Evolutionary conservation across 2,888 invertebrate species (phyloP).

Genomic region (Dicyrtoma fusca): DNA sequence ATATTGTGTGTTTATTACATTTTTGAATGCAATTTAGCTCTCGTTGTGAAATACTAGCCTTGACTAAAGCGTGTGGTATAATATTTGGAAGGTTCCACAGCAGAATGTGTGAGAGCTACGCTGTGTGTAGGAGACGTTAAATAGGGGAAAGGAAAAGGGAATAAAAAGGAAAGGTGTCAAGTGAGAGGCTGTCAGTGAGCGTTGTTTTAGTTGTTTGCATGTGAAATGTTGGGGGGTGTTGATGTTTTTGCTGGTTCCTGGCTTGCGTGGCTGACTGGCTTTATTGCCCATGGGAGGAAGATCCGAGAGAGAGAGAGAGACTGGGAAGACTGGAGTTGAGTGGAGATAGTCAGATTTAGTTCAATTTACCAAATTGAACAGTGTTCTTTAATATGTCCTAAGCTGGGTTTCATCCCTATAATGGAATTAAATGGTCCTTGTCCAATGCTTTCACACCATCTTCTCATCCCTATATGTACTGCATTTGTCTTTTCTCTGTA

Average conservation of each 20-base stretch:
- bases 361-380: constrained; percentile 57
- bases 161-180: not conserved
- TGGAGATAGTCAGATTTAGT: constrained; percentile 40
- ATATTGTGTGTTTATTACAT: too few species aligned
- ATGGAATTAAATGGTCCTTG: constrained; percentile 58
- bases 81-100: too few species aligned
- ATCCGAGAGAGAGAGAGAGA: not conserved
- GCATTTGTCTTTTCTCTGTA: too few species aligned
- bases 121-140: too few species aligned
- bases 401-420: constrained; percentile 57
- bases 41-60: too few species aligned
- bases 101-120: too few species aligned
- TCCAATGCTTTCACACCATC: constrained; percentile 45
- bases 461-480: not conserved
- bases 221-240: constrained; percentile 24
- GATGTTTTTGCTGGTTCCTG: not conserved
- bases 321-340: not conserved
- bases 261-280: too few species aligned
- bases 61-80: too few species aligned
- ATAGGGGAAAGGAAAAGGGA: not conserved
- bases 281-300: not conserved
- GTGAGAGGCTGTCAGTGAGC: not conserved
- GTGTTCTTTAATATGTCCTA: constrained; percentile 57
- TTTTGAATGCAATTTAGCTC: too few species aligned
- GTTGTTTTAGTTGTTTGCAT: constrained; percentile 10